phyloP scores from a whole-genome alignment of 2,113 vertebrate species.

The Cheirogaleus medius region DNA sequence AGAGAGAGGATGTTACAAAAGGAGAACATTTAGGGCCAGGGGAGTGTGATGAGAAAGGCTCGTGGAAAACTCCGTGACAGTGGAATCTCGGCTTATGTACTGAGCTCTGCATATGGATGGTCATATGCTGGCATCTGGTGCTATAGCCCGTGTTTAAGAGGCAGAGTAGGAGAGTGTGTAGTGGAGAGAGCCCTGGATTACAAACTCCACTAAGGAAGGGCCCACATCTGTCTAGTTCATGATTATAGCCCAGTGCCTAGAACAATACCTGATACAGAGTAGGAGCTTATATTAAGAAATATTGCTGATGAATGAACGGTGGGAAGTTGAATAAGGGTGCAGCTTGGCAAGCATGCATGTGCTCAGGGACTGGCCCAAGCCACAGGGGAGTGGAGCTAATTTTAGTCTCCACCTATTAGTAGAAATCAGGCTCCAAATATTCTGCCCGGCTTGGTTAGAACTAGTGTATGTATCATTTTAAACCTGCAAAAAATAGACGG shows the following conservation, averaged over 20 bases:
- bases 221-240: not conserved
- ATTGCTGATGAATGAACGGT: not conserved
- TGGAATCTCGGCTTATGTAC: not conserved
- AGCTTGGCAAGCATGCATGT: not conserved
- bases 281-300: not conserved
- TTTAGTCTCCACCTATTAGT: conserved; percentile 69
- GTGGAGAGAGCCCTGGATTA: not conserved
- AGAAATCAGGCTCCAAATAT: conserved; percentile 25
- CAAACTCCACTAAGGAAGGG: not conserved
- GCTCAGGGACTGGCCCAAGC: not conserved
- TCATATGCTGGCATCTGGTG: not conserved
- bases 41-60: not conserved
- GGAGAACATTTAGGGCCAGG: not conserved
- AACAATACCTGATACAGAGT: not conserved
- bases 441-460: conserved; percentile 56
- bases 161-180: no score
- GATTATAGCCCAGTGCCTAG: not conserved
- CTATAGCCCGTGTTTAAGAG: not conserved
- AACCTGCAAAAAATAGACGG: not conserved
- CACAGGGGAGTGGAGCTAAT: conserved; percentile 39
- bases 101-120: not conserved
- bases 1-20: not conserved
- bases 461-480: conserved; percentile 38
- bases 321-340: not conserved
- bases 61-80: not conserved